Conservation (phyloP, 2,888 invertebrate genomes). For the Xiphydria camelus region DNA sequence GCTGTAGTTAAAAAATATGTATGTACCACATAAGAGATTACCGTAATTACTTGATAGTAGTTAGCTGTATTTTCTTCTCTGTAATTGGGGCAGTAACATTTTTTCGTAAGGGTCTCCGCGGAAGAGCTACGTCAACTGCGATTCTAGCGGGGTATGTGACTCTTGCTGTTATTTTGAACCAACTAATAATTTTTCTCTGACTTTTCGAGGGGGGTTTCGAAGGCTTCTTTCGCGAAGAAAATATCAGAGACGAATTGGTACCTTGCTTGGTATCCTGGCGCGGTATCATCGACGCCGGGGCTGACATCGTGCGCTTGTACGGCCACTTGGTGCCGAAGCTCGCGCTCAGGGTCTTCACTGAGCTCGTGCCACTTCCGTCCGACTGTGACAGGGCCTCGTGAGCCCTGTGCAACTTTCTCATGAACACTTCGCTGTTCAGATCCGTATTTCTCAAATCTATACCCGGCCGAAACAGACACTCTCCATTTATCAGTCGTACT, state of each 20-base stretch:
- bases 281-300: conserved; percentile 82
- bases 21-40: too few relatives aligned
- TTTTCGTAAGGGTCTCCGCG: too few relatives aligned
- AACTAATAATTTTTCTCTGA: background rate
- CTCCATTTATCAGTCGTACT: background rate
- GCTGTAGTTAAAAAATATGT: too few relatives aligned
- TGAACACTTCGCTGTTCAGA: conserved; percentile 81
- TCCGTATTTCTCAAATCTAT: conserved; percentile 88
- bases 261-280: conserved; percentile 74
- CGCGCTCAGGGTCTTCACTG: conserved; percentile 78
- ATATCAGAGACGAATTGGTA: too few relatives aligned
- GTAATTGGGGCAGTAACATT: too few relatives aligned
- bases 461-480: too few relatives aligned
- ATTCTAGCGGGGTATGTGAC: too few relatives aligned
- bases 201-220: background rate
- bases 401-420: conserved; percentile 85
- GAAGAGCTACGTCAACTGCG: too few relatives aligned
- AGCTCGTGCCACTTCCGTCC: conserved; percentile 65
- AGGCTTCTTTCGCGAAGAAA: background rate
- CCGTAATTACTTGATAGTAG: too few relatives aligned
- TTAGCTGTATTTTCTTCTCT: too few relatives aligned
- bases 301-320: conserved; percentile 92
- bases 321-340: conserved; percentile 93
- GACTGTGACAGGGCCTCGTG: conserved; percentile 83
- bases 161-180: background rate